Evolutionary conservation across 2,797 vertebrate species (phyloP), one percentile per base, ranked within the genome.

Genomic region (Synanceia verrucosa): DNA sequence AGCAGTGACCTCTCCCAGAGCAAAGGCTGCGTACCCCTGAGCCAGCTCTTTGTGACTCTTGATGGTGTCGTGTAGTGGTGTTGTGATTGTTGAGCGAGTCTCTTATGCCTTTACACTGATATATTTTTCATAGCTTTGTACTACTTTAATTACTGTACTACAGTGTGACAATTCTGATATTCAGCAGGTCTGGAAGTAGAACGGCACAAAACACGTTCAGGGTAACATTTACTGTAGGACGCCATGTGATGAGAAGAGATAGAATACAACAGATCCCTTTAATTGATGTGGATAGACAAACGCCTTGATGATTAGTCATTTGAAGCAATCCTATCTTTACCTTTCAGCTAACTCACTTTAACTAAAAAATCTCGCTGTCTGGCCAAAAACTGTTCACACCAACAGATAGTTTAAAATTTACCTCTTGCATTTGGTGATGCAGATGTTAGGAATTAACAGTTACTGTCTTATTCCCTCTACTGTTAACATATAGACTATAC

Each of bases 181-280:
- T 94, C 94, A 95, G 93, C 93, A 90, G 92, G 94, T 87, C 91
- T 93, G 91, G 92, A 93, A 84, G 82, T 89, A 86, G 88, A 91
- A 88, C 71, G 86, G 88, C 90, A 93, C 86, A 88, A 73, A 76
- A 83, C 57, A 33, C 52, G 44, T 90, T 90, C 74, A 86, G 84
- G 84, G 65, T 83, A 83, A 87, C 87, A 52, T 88, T 85, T 84
- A 81, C 50, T 66, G 26, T 65, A 73, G 73, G 65, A 83, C 63
- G 69, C 65, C 53, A 50, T 77, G 79, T 60, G 52, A 69, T 60
- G 18, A 57, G 70, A 70, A 51, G 26, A 46, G 21, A n/a, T n/a
- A n/a, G n/a, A n/a, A n/a, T n/a, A n/a, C n/a, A 72, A 43, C 37
- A 34, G 29, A 71, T 75, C 28, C 51, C 43, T 69, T 74, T 82